Base-by-base conservation (phyloP, 2,797 vertebrate species). In the Manis pentadactyla region DNA sequence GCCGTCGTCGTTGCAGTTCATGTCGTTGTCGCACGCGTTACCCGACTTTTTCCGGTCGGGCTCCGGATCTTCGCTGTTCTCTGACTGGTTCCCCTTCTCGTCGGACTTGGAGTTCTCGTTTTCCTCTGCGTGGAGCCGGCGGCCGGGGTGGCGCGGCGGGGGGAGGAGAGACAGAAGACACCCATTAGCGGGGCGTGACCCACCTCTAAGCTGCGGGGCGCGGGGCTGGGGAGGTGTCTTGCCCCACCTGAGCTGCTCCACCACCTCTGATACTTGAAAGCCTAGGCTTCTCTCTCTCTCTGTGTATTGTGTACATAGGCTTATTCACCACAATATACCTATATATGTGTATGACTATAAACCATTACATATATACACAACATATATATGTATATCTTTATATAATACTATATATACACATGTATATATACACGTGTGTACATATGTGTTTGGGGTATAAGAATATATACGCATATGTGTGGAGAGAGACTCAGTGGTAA, bases 101-200 rank as follows among this genome's bases (percentile, higher is more conserved):
- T 99, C 99, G 4, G 99, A 99, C 98, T 99, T 99, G 96, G 99
- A 99, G 97, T 99, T 99, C 97, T 99, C 99, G 10, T 99, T 99
- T 98, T 99, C 99, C 99, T 99, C 98, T 98, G 98, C 71, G 97
- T 37, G 66, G 98, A 97, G 98, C 34, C 81, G 29, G 75, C 29
- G 17, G 77, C 82, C 29, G 11, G 42, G 93, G 90, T 4, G 17
- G 17, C n/a, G 69, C 97, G 97, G 97, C 75, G 96, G 93, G 86
- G 82, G 4, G 17, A 6, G 82, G 57, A 59, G 14, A 69, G 68
- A 97, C 73, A 55, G 29, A 23, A 94, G 90, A 95, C 82, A 75
- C 15, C 13, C 0, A 12, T 97, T 91, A 97, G 93, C 39, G 34
- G 91, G 34, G 51, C 64, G 4, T 25, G 25, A 9, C 14, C 9